A percentile compares a stretch with the other conserved stretches of the same genome.
phyloP scores from a whole-genome alignment of 2,797 vertebrate species.

The Meda fulgida region DNA sequence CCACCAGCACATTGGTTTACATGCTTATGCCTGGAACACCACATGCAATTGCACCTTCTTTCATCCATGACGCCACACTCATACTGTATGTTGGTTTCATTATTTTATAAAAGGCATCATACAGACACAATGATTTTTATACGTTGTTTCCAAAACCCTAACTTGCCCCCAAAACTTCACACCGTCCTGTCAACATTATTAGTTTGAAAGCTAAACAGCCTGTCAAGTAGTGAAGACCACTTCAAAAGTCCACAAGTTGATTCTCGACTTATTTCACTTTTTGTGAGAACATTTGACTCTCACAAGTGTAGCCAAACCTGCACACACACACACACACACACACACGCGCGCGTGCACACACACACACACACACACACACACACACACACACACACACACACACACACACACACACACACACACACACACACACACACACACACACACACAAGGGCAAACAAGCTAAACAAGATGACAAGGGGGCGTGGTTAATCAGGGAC shows the following conservation, averaged over 20 bases:
- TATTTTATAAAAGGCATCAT: neutral
- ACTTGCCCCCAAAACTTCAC: neutral
- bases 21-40: conserved; percentile 10
- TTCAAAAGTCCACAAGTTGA: neutral
- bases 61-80: conserved; percentile 11
- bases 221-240: neutral
- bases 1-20: conserved; percentile 22
- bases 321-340: neutral
- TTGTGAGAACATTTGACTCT: conserved; percentile 8
- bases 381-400: too few relatives aligned
- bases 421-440: too few relatives aligned
- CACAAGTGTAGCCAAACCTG: neutral
- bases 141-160: neutral
- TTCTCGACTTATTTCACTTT: neutral
- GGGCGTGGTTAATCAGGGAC: too few relatives aligned
- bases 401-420: too few relatives aligned
- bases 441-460: too few relatives aligned
- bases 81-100: neutral
- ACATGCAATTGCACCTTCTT: conserved; percentile 13
- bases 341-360: neutral
- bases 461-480: too few relatives aligned
- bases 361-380: neutral
- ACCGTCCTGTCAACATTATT: neutral
- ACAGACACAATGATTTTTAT: neutral
- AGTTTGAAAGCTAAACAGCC: neutral